A percentile compares a stretch with the other conserved stretches of the same genome.
These are phyloP conservation scores for Stercorarius parasiticus DNA, from an alignment of 2,113 vertebrate species.

Conservation along the genomic window DNA sequence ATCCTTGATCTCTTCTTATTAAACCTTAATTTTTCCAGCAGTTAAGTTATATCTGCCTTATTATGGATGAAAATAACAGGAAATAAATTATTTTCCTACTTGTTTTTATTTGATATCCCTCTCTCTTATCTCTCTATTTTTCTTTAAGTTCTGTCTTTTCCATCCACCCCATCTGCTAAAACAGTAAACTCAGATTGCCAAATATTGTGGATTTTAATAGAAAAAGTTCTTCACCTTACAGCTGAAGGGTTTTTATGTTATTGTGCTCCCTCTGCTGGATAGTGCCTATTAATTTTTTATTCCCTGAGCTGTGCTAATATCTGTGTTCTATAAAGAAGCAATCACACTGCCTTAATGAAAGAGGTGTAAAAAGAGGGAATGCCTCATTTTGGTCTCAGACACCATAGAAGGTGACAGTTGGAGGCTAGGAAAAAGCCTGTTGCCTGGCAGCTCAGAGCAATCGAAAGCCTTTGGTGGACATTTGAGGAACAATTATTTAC, in stretches of 20 bases:
- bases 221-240: background rate
- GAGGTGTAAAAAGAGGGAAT: background rate
- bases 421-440: background rate
- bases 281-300: constrained; percentile 2
- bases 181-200: background rate
- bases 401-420: background rate
- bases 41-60: background rate
- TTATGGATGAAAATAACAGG: background rate
- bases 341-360: background rate
- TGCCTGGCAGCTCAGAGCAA: background rate
- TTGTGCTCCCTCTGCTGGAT: constrained; percentile 63
- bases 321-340: background rate
- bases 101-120: background rate
- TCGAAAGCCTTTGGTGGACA: background rate
- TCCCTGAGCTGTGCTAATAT: background rate
- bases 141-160: background rate
- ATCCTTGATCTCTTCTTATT: background rate
- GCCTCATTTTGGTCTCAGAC: background rate
- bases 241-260: background rate
- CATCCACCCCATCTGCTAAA: background rate
- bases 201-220: background rate
- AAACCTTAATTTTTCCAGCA: background rate
- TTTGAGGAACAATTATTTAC: background rate
- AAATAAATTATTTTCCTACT: background rate
- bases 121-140: background rate